phyloP scores from a whole-genome alignment of 2,797 vertebrate genomes.

The Strix occidentalis region DNA sequence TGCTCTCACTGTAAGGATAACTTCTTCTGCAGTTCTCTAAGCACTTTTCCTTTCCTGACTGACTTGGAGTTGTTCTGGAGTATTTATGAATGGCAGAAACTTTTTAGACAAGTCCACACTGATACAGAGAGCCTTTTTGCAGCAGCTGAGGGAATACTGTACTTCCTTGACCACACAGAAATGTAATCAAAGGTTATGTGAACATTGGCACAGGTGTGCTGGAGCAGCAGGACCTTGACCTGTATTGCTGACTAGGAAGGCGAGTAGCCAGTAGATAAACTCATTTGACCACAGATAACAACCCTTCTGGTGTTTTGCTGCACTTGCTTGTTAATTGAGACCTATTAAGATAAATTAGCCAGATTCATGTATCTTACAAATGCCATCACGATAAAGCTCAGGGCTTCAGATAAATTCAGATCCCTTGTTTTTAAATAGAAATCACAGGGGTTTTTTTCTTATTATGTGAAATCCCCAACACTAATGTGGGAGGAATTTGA shows the following conservation, averaged over 20 bases:
- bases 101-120: background rate
- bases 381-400: background rate
- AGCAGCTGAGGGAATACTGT: background rate
- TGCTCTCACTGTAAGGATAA: too few relatives aligned
- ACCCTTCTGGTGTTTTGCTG: background rate
- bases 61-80: background rate
- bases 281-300: background rate
- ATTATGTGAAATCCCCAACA: background rate
- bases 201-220: background rate
- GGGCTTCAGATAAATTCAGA: background rate
- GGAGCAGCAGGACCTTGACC: background rate
- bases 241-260: background rate
- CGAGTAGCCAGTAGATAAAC: background rate
- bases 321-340: background rate
- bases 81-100: background rate
- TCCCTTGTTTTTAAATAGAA: background rate
- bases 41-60: background rate
- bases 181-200: background rate
- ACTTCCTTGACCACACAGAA: background rate
- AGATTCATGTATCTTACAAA: fast-evolving
- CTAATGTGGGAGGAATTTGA: background rate
- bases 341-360: background rate
- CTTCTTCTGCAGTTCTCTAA: background rate
- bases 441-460: background rate
- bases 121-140: background rate